Base-by-base conservation (phyloP, 2,888 invertebrate species). In the Ormyrus thymus region DNA sequence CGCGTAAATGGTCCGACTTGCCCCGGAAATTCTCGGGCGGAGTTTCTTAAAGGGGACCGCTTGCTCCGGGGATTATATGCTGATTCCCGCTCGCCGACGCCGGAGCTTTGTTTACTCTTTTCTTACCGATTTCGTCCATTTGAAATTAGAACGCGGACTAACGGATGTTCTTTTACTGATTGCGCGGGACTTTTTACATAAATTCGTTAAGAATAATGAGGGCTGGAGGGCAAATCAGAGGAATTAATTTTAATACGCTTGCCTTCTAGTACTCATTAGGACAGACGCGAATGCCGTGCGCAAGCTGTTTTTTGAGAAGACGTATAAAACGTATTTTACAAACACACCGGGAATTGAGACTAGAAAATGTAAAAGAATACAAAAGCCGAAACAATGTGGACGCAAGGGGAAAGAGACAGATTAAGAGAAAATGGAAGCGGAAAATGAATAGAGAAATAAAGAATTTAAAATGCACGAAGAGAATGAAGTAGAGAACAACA, bases 381-480 rank as follows among this genome's bases (percentile, higher is more conserved):
- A 29, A 45, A 46, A 5, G 46, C 8, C 29, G 64, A 73, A 53
- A 73, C 72, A 76, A 80, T 80, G 79, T 56, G 73, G 76, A 48
- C 50, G 50, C 56, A 72, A 29, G 7, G 46, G 56, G 46, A 69
- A 56, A 64, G 69, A 43, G 73, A 73, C 73, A 80, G 76, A 80
- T 76, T 74, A 65, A 73, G 61, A 61, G 70, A 74, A 77, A 74
- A 70, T 62, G 43, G 74, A 69, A 64, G 53, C 51, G 48, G 69
- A 69, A 29, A 43, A 11, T 53, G 10, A 73, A 45, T 4, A 53
- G 43, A n/a, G 53, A 43, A 50, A 43, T 9, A 46, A 43, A 61
- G n/a, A 68, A n/a, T 55, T 29, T 61, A 56, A 48, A 29, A 48
- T 10, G 13, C 51, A 48, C 8, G 10, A 11, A 7, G 53, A 6